These are phyloP conservation scores for Leguminivora glycinivorella DNA, from an alignment of 1,140 invertebrate species.

Conservation along the genomic window DNA sequence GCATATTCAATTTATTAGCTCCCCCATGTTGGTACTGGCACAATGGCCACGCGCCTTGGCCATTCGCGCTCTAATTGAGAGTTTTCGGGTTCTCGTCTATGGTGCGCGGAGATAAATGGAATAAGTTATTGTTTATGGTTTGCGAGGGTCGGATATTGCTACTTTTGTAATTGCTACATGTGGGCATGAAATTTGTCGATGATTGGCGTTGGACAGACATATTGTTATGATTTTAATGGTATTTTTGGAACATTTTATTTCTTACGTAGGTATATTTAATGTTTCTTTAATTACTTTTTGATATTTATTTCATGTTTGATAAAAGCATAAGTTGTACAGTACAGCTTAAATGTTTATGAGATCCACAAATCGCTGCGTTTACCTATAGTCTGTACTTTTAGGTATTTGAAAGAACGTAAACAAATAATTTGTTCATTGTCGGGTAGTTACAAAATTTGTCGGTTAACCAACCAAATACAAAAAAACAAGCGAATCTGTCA, in stretches of 20 bases:
- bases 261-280: neutral
- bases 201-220: neutral
- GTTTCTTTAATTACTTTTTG: too few relatives aligned
- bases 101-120: constrained; percentile 14
- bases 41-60: constrained; percentile 19
- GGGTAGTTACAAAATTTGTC: too few relatives aligned
- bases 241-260: neutral
- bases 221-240: neutral
- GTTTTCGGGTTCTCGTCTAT: constrained; percentile 26
- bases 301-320: too few relatives aligned
- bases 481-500: too few relatives aligned
- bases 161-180: constrained; percentile 15
- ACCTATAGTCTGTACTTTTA: too few relatives aligned
- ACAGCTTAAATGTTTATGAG: too few relatives aligned
- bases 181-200: constrained; percentile 16
- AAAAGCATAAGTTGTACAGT: too few relatives aligned
- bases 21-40: constrained; percentile 23
- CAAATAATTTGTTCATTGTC: too few relatives aligned
- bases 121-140: constrained; percentile 23
- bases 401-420: too few relatives aligned
- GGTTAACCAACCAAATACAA: too few relatives aligned
- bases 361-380: too few relatives aligned
- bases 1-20: constrained; percentile 28
- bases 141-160: constrained; percentile 26
- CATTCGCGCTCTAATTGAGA: constrained; percentile 17